These are phyloP conservation scores for Agonum fuliginosum DNA, from an alignment of 2,888 invertebrate species.

Conservation along the genomic window DNA sequence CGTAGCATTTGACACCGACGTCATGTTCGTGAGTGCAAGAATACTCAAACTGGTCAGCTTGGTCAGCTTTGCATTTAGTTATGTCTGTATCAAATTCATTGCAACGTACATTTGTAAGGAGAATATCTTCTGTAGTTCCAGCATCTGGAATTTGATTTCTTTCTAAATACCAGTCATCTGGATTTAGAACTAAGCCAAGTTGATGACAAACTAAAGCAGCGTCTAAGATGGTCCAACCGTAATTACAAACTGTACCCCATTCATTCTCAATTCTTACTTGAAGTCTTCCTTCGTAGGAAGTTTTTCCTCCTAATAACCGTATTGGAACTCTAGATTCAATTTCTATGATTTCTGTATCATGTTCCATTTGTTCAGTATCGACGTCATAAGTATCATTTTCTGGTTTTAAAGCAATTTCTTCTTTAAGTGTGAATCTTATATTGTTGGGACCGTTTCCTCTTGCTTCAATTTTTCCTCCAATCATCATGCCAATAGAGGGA, in stretches of 20 bases:
- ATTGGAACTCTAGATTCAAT: constrained; percentile 82
- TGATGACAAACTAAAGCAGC: constrained; percentile 97
- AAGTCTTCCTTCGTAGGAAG: constrained; percentile 89
- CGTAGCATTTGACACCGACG: constrained; percentile 91
- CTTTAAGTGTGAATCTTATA: constrained; percentile 86
- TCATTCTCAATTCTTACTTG: constrained; percentile 88
- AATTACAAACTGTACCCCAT: constrained; percentile 99
- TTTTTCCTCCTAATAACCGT: constrained; percentile 87
- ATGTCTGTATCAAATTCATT: constrained; percentile 93
- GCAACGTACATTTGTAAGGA: constrained; percentile 92
- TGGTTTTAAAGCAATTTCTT: constrained; percentile 80
- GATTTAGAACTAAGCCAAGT: constrained; percentile 93
- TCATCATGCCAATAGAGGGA: constrained; percentile 96
- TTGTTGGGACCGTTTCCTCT: constrained; percentile 86
- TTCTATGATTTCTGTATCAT: constrained; percentile 78
- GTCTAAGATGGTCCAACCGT: constrained; percentile 94
- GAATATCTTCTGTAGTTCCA: constrained; percentile 84
- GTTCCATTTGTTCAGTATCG: constrained; percentile 73
- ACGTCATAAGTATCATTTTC: constrained; percentile 80
- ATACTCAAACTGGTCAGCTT: constrained; percentile 86
- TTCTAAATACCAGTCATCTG: constrained; percentile 92
- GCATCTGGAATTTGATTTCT: constrained; percentile 87
- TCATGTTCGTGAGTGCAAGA: constrained; percentile 91
- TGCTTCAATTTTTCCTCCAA: constrained; percentile 93
- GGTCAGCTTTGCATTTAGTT: constrained; percentile 89